Evolutionary conservation across 2,888 invertebrate species (phyloP), one percentile per base, ranked within the genome.

Genomic region (Callinectes sapidus): DNA sequence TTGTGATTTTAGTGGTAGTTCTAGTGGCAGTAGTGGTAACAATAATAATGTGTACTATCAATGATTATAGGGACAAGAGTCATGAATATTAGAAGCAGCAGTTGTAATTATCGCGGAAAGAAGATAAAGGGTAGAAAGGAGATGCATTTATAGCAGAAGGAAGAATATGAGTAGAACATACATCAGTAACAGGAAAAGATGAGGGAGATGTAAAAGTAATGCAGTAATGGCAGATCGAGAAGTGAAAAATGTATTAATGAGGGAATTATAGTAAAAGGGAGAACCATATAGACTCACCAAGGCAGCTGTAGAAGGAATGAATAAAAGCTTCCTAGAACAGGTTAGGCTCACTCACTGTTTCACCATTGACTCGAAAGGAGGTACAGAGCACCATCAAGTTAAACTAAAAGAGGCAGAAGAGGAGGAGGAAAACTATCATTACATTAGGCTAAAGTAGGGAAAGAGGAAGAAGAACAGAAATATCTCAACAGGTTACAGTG

Each of bases 1-100:
- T 81, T 23, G 81, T 81, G 23, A 16, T 81, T 13, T 18, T 81
- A 81, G 81, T 81, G 23, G 81, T 81, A 81, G 81, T 35, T 23
- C 10, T 81, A 81, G 71, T 71, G n/a, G 28, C n/a, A 71, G 71
- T 71, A 71, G 71, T 71, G n/a, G 71, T 71, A 71, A n/a, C n/a
- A 71, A n/a, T 71, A 71, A n/a, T 71, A 28, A 8, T 71, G n/a
- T 48, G 71, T 71, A 71, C 23, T 71, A 71, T 18, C n/a, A 71
- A n/a, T 71, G n/a, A n/a, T 71, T 5, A 13, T 10, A 8, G 2
- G 18, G 18, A 8, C 28, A 71, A 28, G 23, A 28, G 71, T 6
- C 5, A 28, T 5, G 48, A 48, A 48, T 48, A 8, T 48, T 48
- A 48, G 48, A 48, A 48, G 48, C 48, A 48, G 8, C 48, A 48